phyloP scores from a whole-genome alignment of 1,140 invertebrate genomes.

The Drosophila kepulauana region DNA sequence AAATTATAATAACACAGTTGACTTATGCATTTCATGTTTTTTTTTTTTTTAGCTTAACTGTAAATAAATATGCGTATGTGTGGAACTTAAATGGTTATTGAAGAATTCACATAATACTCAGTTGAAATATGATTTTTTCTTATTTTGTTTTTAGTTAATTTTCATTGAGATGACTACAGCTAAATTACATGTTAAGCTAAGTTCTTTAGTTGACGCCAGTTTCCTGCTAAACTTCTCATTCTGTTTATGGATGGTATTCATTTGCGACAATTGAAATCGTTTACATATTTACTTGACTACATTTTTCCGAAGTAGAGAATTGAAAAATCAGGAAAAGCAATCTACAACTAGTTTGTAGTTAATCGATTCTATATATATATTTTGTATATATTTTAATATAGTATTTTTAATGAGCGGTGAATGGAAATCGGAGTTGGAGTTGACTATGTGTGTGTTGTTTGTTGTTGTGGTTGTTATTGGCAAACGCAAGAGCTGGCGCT shows the following conservation, averaged over 20 bases:
- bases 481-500: conserved; percentile 68
- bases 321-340: conserved; percentile 33
- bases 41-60: conserved; percentile 27
- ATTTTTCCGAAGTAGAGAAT: conserved; percentile 18
- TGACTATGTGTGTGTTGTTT: conserved; percentile 34
- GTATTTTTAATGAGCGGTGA: conserved; percentile 36
- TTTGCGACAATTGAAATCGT: conserved; percentile 56
- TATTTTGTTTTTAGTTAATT: conserved; percentile 17
- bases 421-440: conserved; percentile 49
- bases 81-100: conserved; percentile 29
- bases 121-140: conserved; percentile 8
- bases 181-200: conserved; percentile 53
- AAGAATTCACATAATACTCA: conserved; percentile 50
- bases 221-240: conserved; percentile 13
- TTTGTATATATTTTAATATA: neutral
- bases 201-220: conserved; percentile 47
- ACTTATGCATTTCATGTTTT: conserved; percentile 32
- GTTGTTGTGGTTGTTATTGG: conserved; percentile 37
- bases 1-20: conserved; percentile 75
- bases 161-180: conserved; percentile 40
- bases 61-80: conserved; percentile 35
- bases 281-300: conserved; percentile 43
- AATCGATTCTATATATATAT: conserved; percentile 16
- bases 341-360: conserved; percentile 52
- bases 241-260: conserved; percentile 47